A percentile compares a stretch with the other conserved stretches of the same genome.
phyloP scores from a whole-genome alignment of 2,888 invertebrate genomes.

The Ectobius pallidus region DNA sequence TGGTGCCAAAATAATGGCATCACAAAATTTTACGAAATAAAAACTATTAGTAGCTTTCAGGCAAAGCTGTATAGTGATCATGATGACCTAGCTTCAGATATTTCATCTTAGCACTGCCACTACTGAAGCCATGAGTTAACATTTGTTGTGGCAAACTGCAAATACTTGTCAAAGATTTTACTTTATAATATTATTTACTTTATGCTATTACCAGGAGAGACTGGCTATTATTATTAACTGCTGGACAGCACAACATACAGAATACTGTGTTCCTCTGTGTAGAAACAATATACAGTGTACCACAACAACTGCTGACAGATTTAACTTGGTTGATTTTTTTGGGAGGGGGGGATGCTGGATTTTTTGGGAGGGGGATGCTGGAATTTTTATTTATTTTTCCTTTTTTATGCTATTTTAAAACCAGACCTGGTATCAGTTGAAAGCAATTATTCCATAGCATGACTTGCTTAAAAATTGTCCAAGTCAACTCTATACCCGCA shows the following conservation, averaged over 20 bases:
- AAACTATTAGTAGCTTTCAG: neutral
- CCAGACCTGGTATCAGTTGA: constrained; percentile 19
- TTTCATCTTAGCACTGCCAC: neutral
- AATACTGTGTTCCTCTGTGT: neutral
- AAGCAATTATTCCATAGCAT: constrained; percentile 29
- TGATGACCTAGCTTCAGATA: neutral
- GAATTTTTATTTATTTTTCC: constrained; percentile 25
- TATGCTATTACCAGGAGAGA: neutral
- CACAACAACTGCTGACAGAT: constrained; percentile 19
- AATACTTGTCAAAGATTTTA: neutral
- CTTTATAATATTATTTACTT: neutral
- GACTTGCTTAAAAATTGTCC: constrained; percentile 26
- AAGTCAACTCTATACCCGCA: constrained; percentile 1
- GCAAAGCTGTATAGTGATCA: neutral
- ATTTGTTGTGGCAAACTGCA: constrained; percentile 15
- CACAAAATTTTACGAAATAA: neutral
- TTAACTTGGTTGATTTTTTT: too few relatives aligned
- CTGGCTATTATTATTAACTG: too few relatives aligned
- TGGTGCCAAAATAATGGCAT: neutral
- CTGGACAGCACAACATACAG: neutral
- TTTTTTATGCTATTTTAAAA: constrained; percentile 12
- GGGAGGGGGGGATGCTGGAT: too few relatives aligned
- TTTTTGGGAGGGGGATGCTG: constrained; percentile 4
- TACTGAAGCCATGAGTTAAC: constrained; percentile 22
- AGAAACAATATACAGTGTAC: constrained; percentile 9